Evolutionary conservation across 2,113 vertebrate genomes (phyloP), one percentile per base, ranked within the genome.

Genomic region (Pelmatolapia mariae): DNA sequence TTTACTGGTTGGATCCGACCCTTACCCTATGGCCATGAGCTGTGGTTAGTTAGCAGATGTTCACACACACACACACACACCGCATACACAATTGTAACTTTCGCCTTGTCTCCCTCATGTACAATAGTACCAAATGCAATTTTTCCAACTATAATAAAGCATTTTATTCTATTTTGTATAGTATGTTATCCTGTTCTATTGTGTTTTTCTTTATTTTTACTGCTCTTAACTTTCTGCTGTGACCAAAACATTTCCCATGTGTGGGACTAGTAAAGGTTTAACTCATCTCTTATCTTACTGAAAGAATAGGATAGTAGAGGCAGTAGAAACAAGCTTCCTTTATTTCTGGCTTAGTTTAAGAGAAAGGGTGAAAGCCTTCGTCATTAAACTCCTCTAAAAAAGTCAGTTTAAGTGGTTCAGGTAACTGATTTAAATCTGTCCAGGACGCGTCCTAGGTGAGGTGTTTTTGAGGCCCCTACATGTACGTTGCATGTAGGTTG

Each of bases 1-100:
- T 63, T 19, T 63, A 36, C 18, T 66, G 31, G 61, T 26, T 57
- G 56, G 1, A 57, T 29, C 0, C 0, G 7, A 57, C 54, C 54
- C 4, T 57, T 10, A 52, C 3, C 3, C 50, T 2, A n/a, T 52
- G 18, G 18, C 18, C 18, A n/a, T 52, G 50, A 52, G 50, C 50
- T 52, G 50, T 52, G 50, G 8, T 3, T 52, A 47, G 45, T 47
- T 47, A n/a, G 50, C 50, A n/a, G 18, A 52, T 47, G 45, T 45
- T 0, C 5, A 43, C 40, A 40, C 11, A 5, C 40, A 40, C 1
- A 3, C 40, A 38, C 4, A 38, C 40, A 5, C 13, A 4, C 0
- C 29, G 29, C 5, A 29, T 29, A 31, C 29, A 31, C 29, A 31
- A 31, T 47, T 16, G 45, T 47, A 47, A 47, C 45, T 47, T 47